Evolutionary conservation across 1,140 invertebrate species (phyloP), one percentile per base, ranked within the genome.

Genomic region (Augochlora pura): DNA sequence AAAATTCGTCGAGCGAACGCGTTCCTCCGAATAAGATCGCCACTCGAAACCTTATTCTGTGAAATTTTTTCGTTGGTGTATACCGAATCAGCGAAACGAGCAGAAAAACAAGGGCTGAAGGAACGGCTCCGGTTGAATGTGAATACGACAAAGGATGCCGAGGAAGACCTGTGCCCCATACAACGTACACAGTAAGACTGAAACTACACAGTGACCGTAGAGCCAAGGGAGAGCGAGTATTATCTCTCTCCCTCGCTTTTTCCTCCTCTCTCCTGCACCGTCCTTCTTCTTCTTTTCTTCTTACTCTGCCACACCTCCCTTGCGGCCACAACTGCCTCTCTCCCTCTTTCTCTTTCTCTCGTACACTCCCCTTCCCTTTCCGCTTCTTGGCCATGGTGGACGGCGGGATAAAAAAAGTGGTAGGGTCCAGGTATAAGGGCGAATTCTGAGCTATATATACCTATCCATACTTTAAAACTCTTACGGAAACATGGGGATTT

Each of bases 371-470:
- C 65, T 68, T 25, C 25, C 62, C 52, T 12, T n/a, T 42, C 4
- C 27, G 12, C 18, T 18, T 42, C 62, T 39, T 21, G 49, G 59
- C 68, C 64, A 63, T 84, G 78, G 78, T 84, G 60, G 75, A 80
- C 66, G 49, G 83, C 49, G 62, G 68, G 66, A 84, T 72, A 82
- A 67, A 83, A n/a, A 83, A 82, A 80, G 81, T 79, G 71, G 77
- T 82, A 85, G 80, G 76, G 82, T 82, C 76, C 87, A 88, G 87
- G 86, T 88, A 88, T 81, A 86, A 86, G 87, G 84, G 87, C 87
- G 78, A 87, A 88, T 87, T 88, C 86, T 88, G 65, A 78, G 59
- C 60, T 78, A 71, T 72, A 77, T 62, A 77, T 70, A 77, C 68
- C 68, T 78, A 72, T 65, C 69, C 68, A 42, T 69, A 64, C 68